A percentile compares a stretch with the other conserved stretches of the same genome.
phyloP scores from a whole-genome alignment of 2,888 invertebrate genomes.

The Leptinotarsa haldemani region DNA sequence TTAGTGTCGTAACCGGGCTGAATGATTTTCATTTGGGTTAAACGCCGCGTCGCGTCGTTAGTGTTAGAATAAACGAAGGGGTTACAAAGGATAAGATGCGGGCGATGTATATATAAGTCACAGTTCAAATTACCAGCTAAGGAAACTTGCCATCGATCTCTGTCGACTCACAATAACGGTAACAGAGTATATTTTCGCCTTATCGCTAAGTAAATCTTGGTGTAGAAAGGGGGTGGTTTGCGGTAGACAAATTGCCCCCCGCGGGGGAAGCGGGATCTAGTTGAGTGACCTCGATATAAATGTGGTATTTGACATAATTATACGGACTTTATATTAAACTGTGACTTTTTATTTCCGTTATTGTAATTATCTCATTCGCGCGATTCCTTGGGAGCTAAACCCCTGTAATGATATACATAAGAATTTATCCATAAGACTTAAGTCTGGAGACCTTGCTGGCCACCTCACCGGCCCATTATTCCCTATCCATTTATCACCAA shows the following conservation, averaged over 20 bases:
- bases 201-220: not conserved
- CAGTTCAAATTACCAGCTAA: not conserved
- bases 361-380: too few species aligned
- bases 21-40: constrained; percentile 9
- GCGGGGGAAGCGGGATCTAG: not conserved
- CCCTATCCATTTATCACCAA: too few species aligned
- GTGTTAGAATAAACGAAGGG: not conserved
- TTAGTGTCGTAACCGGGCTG: not conserved
- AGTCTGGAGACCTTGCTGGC: too few species aligned
- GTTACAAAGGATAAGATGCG: not conserved
- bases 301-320: not conserved
- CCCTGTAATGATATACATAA: too few species aligned
- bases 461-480: too few species aligned
- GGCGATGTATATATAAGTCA: not conserved
- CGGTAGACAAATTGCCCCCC: not conserved
- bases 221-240: not conserved
- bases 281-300: not conserved
- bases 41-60: not conserved
- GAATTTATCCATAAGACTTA: too few species aligned
- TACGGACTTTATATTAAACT: not conserved
- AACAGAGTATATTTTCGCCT: constrained; percentile 1
- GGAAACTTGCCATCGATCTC: constrained; percentile 11
- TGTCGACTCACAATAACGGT: not conserved
- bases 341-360: too few species aligned
- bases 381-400: too few species aligned